phyloP scores from a whole-genome alignment of 2,113 vertebrate species.

The Actenoides lindsayi region DNA sequence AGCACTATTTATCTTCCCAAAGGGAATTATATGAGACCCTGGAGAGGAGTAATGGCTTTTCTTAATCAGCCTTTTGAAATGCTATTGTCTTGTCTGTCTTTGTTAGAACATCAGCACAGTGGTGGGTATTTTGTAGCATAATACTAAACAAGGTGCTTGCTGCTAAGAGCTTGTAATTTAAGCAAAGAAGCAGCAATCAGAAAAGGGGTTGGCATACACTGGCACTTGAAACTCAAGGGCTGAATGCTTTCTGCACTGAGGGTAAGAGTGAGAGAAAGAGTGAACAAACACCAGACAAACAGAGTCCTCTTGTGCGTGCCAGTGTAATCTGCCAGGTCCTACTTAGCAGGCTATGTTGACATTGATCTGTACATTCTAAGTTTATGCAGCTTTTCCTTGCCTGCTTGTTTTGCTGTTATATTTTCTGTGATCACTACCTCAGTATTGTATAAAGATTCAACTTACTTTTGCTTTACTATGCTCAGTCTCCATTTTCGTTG shows the following conservation, averaged over 20 bases:
- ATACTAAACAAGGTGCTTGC: conserved; percentile 14
- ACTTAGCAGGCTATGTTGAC: not conserved
- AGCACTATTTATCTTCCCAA: not conserved
- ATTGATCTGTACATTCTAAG: not conserved
- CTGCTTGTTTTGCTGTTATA: not conserved
- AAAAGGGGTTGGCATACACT: not conserved
- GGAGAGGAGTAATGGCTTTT: conserved; percentile 28
- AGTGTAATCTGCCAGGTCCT: not conserved
- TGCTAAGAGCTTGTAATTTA: conserved; percentile 14
- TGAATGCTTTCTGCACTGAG: not conserved
- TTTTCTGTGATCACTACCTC: not conserved
- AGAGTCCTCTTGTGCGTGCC: not conserved
- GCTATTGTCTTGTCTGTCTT: conserved; percentile 36
- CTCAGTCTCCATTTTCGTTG: not conserved
- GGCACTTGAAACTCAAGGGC: not conserved
- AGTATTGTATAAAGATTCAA: not conserved
- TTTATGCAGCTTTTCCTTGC: not conserved
- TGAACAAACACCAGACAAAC: not conserved
- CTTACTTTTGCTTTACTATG: not conserved
- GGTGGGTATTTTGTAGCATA: conserved; percentile 25
- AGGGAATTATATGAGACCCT: not conserved
- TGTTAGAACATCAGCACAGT: conserved; percentile 13
- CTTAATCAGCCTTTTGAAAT: conserved; percentile 43
- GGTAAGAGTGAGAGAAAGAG: not conserved
- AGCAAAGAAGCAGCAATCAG: not conserved